phyloP scores from a whole-genome alignment of 1,140 invertebrate genomes.

The Heliconius congener region DNA sequence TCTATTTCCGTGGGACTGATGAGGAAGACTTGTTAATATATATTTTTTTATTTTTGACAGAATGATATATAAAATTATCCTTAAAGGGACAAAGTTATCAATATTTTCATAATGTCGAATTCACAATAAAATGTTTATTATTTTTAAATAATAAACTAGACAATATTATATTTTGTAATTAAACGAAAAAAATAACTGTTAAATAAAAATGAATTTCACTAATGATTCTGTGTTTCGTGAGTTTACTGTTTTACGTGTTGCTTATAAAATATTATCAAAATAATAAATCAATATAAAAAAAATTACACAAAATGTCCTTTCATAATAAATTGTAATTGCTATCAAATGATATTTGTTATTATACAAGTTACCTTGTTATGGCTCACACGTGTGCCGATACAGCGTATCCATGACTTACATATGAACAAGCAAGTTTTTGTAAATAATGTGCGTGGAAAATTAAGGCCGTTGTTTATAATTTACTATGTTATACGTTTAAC shows the following conservation, averaged over 20 bases:
- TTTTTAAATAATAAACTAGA: not conserved
- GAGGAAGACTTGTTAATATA: no score
- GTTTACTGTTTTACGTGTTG: not conserved
- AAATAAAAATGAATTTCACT: not conserved
- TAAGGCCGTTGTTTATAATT: conserved; percentile 31
- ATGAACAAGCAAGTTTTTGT: conserved; percentile 45
- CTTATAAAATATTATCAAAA: no score
- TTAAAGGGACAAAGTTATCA: no score
- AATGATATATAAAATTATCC: no score
- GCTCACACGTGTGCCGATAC: conserved; percentile 35
- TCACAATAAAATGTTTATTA: not conserved
- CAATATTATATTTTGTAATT: not conserved
- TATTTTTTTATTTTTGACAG: no score
- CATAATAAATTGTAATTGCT: not conserved
- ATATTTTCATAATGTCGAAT: no score
- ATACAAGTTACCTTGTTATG: conserved; percentile 28
- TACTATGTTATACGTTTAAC: not conserved
- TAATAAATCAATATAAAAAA: no score
- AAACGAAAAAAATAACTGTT: not conserved
- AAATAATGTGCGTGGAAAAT: conserved; percentile 39
- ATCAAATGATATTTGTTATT: conserved; percentile 29
- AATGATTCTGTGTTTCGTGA: not conserved
- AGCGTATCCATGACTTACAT: conserved; percentile 46
- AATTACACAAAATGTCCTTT: not conserved
- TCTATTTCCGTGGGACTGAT: no score